Base-by-base conservation (phyloP, 2,797 vertebrate genomes). In the Merluccius polli region DNA sequence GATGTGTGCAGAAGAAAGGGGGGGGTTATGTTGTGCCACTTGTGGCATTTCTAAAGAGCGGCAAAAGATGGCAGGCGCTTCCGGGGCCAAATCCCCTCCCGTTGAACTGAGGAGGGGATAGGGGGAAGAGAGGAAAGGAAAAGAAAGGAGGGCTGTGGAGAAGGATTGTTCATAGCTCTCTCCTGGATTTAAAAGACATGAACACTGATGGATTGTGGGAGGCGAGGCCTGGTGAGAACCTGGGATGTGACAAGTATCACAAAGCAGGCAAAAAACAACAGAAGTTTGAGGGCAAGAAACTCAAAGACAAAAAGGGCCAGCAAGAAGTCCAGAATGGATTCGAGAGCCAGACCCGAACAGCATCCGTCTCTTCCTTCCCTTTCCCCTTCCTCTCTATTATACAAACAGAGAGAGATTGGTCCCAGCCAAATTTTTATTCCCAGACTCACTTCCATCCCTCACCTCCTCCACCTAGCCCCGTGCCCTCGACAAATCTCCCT, bases 61-160 rank as follows among this genome's bases (percentile, higher is more conserved):
- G 85, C 82, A 29, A 44, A 75, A 89, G 88, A 89, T 85, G 85
- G 84, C 89, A 88, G 86, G 86, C 70, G 74, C 88, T 89, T 90
- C 89, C 76, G 41, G 85, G 90, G 87, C 85, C 81, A 85, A 82
- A 82, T 76, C 81, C 79, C 82, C 83, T 85, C 80, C 83, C 79
- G 74, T 81, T 76, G 73, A 78, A 59, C 52, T 6, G 75, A 35
- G 71, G 70, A 70, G 59, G 52, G 35, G 29, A 48, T 68, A 52
- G 38, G 36, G 38, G 67, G 3, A 4, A 18, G 29, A 18, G 31
- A n/a, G 31, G 52, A 13, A 29, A 21, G 33, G 21, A 27, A 13
- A 21, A 21, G 6, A 21, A 18, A 13, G 52, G 48, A 27, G 48
- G 18, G 13, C 9, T 12, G 18, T 16, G 27, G 44, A 33, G 30